Evolutionary conservation across 2,888 invertebrate genomes (phyloP), one percentile per base, ranked within the genome.

Genomic region (Diarsia rubi): DNA sequence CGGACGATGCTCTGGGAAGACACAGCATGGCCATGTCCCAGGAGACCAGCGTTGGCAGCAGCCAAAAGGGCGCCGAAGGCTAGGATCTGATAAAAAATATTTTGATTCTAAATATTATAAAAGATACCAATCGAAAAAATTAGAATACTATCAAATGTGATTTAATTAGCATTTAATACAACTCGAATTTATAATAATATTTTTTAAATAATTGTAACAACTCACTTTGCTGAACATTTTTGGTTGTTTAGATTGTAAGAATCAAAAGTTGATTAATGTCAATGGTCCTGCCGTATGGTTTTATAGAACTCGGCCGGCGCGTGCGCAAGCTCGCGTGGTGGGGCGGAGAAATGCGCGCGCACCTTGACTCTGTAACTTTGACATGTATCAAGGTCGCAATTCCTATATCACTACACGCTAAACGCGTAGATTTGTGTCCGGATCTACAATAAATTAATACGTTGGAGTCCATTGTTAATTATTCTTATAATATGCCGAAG

Each of bases 221-320:
- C 94, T 93, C 79, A 94, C 94, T 94, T 94, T 94, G 91, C 92
- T 93, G 90, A 93, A 93, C 94, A 94, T 94, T 88, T 91, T 93
- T 91, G 79, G 65, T 77, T 87, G 83, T 92, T 90, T 91, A 87
- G 90, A 85, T 90, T 91, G 88, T 88, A 88, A 91, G 90, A 90
- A 91, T 89, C 89, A 84, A 88, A 86, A 89, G 90, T 90, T 90
- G 92, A 94, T 94, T 94, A 91, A 91, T 94, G 91, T 92, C 90
- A 92, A 89, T 88, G 79, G 86, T 83, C 75, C 75, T 67, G 69
- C 67, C 63, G 89, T 92, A 93, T 92, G 93, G 90, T 94, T 95
- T 92, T 94, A 94, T 95, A 94, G 90, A 92, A 90, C 88, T 78
- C 86, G 77, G 76, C 64, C 81, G 73, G 82, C 75, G 83, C 85